Base-by-base conservation (phyloP, 1,140 invertebrate species). In the Halesus radiatus region DNA sequence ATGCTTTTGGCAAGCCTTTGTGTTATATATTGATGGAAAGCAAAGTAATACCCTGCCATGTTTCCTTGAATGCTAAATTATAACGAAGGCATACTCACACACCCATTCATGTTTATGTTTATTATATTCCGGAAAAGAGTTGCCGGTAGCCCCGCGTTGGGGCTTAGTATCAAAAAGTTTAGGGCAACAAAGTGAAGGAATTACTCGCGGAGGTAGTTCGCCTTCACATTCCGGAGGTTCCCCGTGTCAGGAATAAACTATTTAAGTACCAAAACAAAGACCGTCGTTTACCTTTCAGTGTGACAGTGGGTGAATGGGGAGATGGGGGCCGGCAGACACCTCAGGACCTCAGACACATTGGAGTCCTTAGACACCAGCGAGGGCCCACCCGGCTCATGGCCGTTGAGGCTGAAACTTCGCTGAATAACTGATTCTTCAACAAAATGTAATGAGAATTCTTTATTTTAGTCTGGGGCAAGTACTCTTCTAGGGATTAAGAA, bases 181-280 rank as follows among this genome's bases (percentile, higher is more conserved):
- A 3, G 54, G 54, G 76, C 75, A 66, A 74, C 81, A 83, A 80
- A 83, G 81, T 80, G 76, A 72, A 52, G 37, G 78, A 64, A 83
- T 83, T 83, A 83, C 70, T 52, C 70, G 53, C 70, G 73, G 78
- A 75, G 64, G 75, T 75, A 83, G 79, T 80, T 77, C 77, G 52
- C 78, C 50, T 45, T 54, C 79, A 80, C 77, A 79, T 79, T 80
- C 75, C 68, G 70, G 66, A 73, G 77, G 78, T 78, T 77, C 77
- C 81, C 79, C 66, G 78, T 58, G 78, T 83, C 78, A 80, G 62
- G 74, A 80, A 83, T 83, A 83, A 83, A 83, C 81, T 83, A 80
- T 83, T 80, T 80, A 80, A 83, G 78, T 78, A 78, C 75, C 58
- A 32, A 75, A 83, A 83, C 81, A 83, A 83, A 83, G 78, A 76